Evolutionary conservation across 2,888 invertebrate species (phyloP), one percentile per base, ranked within the genome.

Genomic region (Drosophila quinaria): DNA sequence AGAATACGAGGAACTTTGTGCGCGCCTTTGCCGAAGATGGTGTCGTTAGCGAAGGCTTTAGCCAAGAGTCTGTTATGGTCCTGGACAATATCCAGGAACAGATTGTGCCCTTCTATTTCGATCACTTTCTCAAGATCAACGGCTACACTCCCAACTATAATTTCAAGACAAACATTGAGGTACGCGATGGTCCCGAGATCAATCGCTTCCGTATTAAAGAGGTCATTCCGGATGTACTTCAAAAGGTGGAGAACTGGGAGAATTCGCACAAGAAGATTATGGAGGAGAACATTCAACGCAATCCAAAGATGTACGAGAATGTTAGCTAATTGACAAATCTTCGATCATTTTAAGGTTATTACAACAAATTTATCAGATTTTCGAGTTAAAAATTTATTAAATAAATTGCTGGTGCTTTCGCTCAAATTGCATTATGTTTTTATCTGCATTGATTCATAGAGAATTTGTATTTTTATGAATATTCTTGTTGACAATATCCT

Each of bases 41-140:
- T 1, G 80, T 81, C 5, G 70, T 82, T 4, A 68, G 66, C 10
- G 81, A 77, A 4, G 63, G 62, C 0, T 81, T 88, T 3, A 80
- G 83, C 0, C 87, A 80, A 5, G 87, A 89, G 3, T 88, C 89
- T 15, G 66, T 92, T 0, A 78, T 87, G 60, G 80, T 90, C 1
- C 72, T 89, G 2, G 90, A 87, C 60, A 86, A 70, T 2, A 87
- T 90, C 22, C 90, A 92, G 60, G 91, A 92, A 22, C 90, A 91
- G 37, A 91, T 91, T 59, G 91, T 92, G 11, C 92, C 92, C 15
- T 92, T 92, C 61, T 91, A 92, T 52, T 93, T 92, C 42, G 92
- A 92, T 78, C 90, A 92, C 64, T 93, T 92, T 67, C 83, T 93
- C 1, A 90, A 87, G 46, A 17, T 92, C 3, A 91, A 92, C 37